Percentiles rank a stretch among this genome's conserved stretches.
Evolutionary conservation across 1,140 invertebrate species (phyloP).

Genomic region (Stenopsyche tienmushanensis): DNA sequence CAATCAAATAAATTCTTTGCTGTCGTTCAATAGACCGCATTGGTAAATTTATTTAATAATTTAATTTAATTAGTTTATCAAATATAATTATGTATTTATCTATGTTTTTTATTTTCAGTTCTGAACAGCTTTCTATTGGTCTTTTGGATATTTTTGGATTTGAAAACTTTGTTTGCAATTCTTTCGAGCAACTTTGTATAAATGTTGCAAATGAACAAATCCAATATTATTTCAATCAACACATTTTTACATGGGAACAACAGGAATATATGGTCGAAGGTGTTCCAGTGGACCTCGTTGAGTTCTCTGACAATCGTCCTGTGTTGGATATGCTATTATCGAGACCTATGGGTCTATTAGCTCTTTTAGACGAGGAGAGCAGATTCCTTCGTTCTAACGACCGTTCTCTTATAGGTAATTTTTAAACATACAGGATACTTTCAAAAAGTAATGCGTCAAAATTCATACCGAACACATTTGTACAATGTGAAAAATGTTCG

Average conservation of each 20-base stretch:
- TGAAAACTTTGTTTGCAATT: slow-evolving; percentile 80
- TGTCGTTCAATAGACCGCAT: slow-evolving; percentile 65
- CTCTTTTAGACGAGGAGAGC: slow-evolving; percentile 85
- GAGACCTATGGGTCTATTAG: slow-evolving; percentile 78
- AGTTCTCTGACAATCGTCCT: slow-evolving; percentile 81
- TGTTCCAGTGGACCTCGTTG: slow-evolving; percentile 73
- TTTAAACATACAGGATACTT: too few relatives aligned
- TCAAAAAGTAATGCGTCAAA: too few relatives aligned
- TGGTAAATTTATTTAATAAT: slow-evolving; percentile 46
- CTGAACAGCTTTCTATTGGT: slow-evolving; percentile 69
- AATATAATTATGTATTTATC: too few relatives aligned
- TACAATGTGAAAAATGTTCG: too few relatives aligned
- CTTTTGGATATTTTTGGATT: slow-evolving; percentile 86
- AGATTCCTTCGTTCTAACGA: slow-evolving; percentile 74
- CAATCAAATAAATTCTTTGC: slow-evolving; percentile 77
- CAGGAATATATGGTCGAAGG: slow-evolving; percentile 84
- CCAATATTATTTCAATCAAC: slow-evolving; percentile 82
- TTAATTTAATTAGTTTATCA: slow-evolving; percentile 3
- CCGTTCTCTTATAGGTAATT: slow-evolving; percentile 70
- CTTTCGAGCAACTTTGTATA: slow-evolving; percentile 85
- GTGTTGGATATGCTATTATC: slow-evolving; percentile 80
- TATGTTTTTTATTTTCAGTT: slow-evolving; percentile 55
- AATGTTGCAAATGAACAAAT: slow-evolving; percentile 84
- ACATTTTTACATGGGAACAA: slow-evolving; percentile 85
- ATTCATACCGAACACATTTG: too few relatives aligned